Base-by-base conservation (phyloP, 2,888 invertebrate genomes). In the Leptothorax acervorum region DNA sequence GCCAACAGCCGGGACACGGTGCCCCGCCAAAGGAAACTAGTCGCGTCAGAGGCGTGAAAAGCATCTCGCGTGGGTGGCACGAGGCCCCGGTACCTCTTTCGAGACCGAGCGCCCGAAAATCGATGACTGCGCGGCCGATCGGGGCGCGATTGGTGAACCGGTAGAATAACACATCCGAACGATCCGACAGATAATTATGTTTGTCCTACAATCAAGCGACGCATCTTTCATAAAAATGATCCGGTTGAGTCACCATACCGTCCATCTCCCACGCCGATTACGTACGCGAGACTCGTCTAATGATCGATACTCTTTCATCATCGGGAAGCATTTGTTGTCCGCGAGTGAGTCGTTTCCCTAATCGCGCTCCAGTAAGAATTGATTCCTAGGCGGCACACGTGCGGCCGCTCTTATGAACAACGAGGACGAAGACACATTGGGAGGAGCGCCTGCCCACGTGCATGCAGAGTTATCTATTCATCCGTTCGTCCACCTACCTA, bases 1-100 rank as follows among this genome's bases (percentile, higher is more conserved):
- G 92, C 92, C 92, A 93, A 93, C 92, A 92, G 87, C 87, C 89
- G 81, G 79, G 88, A 86, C 88, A 89, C 78, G 89, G 89, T 86
- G 83, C 86, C 73, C 60, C 89, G 90, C 89, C 92, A 91, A 91
- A 92, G 92, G 88, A 91, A 66, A 92, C 92, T 91, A 89, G 91
- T 90, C 91, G 90, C 89, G 92, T 93, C 92, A 92, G 91, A 93
- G 91, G 92, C 92, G 93, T 93, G 93, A 93, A 93, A 93, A 93
- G 91, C 89, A 73, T 85, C 88, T 91, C 91, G 93, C 91, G 93
- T 93, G 93, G 93, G 93, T 93, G 93, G 93, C 90, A 91, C 89
- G 88, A 88, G 91, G 86, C 76, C 57, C 53, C 78, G 78, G 81
- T 71, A 83, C 75, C 55, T 78, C 85, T 65, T 73, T 83, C 65